A percentile compares a stretch with the other conserved stretches of the same genome.
Conservation (phyloP, 2,113 vertebrate species). For the Phaetusa simplex region DNA sequence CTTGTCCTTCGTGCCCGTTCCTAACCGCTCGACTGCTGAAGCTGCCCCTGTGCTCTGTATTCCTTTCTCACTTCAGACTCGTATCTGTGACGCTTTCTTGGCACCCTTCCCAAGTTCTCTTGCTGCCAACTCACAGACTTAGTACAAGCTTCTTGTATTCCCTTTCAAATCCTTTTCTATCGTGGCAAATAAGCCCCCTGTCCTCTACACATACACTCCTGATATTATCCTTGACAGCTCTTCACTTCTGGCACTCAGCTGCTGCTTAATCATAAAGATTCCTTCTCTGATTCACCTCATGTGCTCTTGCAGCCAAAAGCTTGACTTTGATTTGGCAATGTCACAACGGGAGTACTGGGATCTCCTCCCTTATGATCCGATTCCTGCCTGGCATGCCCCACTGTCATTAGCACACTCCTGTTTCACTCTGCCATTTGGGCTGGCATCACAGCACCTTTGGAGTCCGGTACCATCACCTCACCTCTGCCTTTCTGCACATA, state of each 20-base stretch:
- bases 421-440: neutral
- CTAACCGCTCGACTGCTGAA: neutral
- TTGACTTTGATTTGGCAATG: slow-evolving; percentile 5
- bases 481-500: neutral
- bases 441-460: neutral
- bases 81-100: neutral
- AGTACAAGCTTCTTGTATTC: neutral
- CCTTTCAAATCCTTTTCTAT: slow-evolving; percentile 24
- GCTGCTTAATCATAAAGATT: slow-evolving; percentile 46
- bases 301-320: neutral
- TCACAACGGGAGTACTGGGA: neutral
- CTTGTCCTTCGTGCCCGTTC: neutral
- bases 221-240: slow-evolving; percentile 22
- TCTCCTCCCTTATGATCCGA: neutral
- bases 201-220: neutral
- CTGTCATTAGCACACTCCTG: neutral
- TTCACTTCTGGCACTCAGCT: slow-evolving; percentile 45
- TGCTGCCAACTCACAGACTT: slow-evolving; percentile 20
- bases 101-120: slow-evolving; percentile 15
- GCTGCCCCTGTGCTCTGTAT: neutral
- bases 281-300: slow-evolving; percentile 17
- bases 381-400: neutral
- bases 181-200: neutral
- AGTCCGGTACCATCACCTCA: neutral
- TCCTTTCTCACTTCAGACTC: neutral